Evolutionary conservation across 1,140 invertebrate species (phyloP).

Genomic region (Adoxophyes honmai): DNA sequence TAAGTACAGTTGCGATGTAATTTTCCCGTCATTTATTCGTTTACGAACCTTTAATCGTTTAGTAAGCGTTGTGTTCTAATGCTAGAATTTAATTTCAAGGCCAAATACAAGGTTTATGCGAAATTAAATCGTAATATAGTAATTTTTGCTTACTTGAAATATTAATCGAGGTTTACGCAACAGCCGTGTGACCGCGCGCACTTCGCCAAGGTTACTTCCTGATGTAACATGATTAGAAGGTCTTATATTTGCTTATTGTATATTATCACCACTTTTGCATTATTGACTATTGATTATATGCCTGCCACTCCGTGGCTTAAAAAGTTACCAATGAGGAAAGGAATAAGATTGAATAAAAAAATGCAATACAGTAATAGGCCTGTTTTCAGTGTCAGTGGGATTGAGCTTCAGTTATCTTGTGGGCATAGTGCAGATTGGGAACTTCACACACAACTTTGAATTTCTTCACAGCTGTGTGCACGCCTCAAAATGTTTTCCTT

Average conservation of each 20-base stretch:
- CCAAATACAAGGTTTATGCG: not conserved
- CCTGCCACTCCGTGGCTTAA: no score
- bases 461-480: no score
- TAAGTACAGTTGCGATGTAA: slow-evolving; percentile 55
- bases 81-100: not conserved
- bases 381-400: no score
- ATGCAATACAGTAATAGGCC: no score
- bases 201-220: slow-evolving; percentile 28
- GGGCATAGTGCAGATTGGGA: no score
- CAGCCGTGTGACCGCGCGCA: not conserved
- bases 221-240: no score
- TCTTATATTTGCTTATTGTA: not conserved
- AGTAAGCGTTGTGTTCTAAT: slow-evolving; percentile 29
- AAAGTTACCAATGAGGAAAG: no score
- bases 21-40: not conserved
- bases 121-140: not conserved
- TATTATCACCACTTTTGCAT: not conserved
- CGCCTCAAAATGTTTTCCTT: no score
- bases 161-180: slow-evolving; percentile 4
- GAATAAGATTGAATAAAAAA: no score
- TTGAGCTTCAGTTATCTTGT: no score
- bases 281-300: not conserved
- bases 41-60: slow-evolving; percentile 21
- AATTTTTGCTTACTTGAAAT: not conserved
- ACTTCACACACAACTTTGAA: no score